Conservation (phyloP, 2,797 vertebrate genomes). For the Rhabdophis nuchalis region DNA sequence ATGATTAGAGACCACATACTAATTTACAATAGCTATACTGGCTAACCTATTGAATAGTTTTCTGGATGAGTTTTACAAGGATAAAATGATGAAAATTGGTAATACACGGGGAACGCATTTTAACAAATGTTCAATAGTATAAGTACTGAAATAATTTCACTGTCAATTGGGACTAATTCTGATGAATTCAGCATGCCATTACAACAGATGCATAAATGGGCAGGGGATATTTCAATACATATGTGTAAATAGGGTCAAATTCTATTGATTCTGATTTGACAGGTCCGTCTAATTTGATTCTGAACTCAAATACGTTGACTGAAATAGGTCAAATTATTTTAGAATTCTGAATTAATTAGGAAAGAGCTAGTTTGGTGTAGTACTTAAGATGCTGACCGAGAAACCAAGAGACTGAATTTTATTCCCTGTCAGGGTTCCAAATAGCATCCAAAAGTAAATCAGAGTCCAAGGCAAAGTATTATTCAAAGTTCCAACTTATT, state of each 20-base stretch:
- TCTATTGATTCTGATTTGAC: not conserved
- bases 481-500: too few relatives aligned
- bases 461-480: too few relatives aligned
- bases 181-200: not conserved
- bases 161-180: not conserved
- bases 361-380: not conserved
- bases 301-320: not conserved
- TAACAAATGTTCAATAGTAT: not conserved
- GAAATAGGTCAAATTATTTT: not conserved
- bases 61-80: not conserved
- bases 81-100: not conserved
- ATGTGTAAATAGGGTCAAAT: not conserved
- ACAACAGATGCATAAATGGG: not conserved
- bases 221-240: not conserved
- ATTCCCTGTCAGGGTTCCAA: not conserved
- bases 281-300: not conserved
- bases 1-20: not conserved
- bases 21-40: not conserved
- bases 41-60: not conserved
- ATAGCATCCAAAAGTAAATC: too few relatives aligned
- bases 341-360: not conserved
- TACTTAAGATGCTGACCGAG: not conserved
- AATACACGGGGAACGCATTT: not conserved
- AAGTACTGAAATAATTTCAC: not conserved
- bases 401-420: not conserved